Evolutionary conservation across 2,113 vertebrate species (phyloP), one percentile per base, ranked within the genome.

Genomic region (Nibea albiflora): DNA sequence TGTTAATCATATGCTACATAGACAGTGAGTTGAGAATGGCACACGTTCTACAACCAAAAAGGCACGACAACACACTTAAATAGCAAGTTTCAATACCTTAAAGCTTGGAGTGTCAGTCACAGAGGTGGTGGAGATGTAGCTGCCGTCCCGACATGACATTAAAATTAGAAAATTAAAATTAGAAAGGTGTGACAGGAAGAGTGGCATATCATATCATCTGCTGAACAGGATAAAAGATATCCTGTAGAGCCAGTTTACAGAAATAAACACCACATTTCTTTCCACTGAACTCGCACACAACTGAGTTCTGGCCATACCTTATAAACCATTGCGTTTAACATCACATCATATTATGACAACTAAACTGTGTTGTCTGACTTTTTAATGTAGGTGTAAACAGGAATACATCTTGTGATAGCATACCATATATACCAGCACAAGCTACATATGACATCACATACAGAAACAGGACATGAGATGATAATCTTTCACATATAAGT

Each of bases 41-140:
- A 19, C 22, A 12, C 4, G 17, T 35, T 56, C 20, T 44, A 28
- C 22, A 64, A 15, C 35, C 35, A 35, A 57, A 20, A 11, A 57
- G 35, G 6, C 35, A 35, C 1, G 6, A 35, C 35, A 39, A 58
- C 17, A n/a, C 20, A 62, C 3, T 53, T 22, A 3, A n/a, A 65
- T 10, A 14, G 64, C 12, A 1, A 2, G 3, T 24, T 69, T 26
- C n/a, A 9, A 19, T 90, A 94, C 94, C 92, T 93, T 93, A 63
- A 94, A 94, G 76, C 90, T 85, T 50, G 66, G 79, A 26, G 19
- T 3, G 22, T 80, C 78, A 24, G 70, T 75, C 84, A 89, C 80
- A 10, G 26, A 60, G 39, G 67, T 73, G 35, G 47, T 26, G 4
- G 26, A 47, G 24, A 12, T 12, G 71, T 10, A 1, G 20, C 2